These are phyloP conservation scores for Dinoponera quadriceps DNA, from an alignment of 1,140 invertebrate species.

Conservation along the genomic window DNA sequence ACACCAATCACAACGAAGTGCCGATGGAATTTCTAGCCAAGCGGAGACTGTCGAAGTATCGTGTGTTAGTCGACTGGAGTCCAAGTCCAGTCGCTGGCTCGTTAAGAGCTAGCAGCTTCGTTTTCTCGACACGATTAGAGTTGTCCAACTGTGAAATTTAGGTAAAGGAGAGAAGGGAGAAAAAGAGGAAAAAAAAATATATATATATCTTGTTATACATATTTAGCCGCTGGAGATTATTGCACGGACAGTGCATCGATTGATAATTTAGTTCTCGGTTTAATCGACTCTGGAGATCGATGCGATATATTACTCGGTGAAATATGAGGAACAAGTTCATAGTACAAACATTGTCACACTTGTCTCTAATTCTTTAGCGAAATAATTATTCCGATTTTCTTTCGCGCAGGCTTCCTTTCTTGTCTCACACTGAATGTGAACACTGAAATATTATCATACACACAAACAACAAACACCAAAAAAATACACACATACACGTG, in stretches of 20 bases:
- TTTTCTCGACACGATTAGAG: conserved; percentile 26
- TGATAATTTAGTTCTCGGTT: conserved; percentile 28
- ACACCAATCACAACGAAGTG: conserved; percentile 43
- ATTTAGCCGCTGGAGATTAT: conserved; percentile 16
- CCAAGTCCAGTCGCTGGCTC: conserved; percentile 17
- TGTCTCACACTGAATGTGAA: background rate
- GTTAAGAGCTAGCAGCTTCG: conserved; percentile 15
- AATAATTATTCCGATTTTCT: background rate
- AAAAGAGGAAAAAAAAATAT: background rate
- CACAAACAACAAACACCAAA: background rate
- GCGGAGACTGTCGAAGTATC: conserved; percentile 13
- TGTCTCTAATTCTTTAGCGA: conserved; percentile 31
- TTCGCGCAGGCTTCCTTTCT: conserved; percentile 36
- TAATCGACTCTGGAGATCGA: background rate
- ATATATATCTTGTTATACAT: conserved; percentile 32
- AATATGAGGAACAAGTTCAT: conserved; percentile 28
- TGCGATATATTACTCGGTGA: background rate
- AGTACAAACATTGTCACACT: conserved; percentile 51
- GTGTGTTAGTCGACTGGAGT: background rate
- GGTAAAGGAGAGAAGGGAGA: conserved; percentile 3
- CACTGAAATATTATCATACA: background rate
- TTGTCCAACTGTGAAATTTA: conserved; percentile 7
- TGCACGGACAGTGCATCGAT: conserved; percentile 24
- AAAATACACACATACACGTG: too few relatives aligned
- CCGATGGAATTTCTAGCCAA: conserved; percentile 27